A percentile compares a stretch with the other conserved stretches of the same genome.
Evolutionary conservation across 2,113 vertebrate species (phyloP).

Genomic region (Pomatorhinus ruficollis): DNA sequence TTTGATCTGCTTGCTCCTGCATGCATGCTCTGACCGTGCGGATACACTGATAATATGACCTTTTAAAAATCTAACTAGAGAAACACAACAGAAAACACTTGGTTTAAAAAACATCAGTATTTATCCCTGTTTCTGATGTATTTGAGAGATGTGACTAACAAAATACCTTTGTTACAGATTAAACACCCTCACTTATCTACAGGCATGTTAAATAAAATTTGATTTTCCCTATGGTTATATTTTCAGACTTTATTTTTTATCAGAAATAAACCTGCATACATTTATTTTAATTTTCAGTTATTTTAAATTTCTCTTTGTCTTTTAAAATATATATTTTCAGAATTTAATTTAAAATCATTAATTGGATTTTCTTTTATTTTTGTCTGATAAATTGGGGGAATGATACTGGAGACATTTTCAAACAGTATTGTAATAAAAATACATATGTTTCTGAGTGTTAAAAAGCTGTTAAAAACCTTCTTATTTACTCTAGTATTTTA

Average conservation of each 20-base stretch:
- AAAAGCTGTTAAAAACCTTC: background rate
- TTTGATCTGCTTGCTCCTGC: background rate
- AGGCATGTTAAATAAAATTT: background rate
- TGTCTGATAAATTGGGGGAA: background rate
- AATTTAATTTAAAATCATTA: background rate
- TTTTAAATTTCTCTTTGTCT: background rate
- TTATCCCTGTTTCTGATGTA: background rate
- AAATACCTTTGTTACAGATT: background rate
- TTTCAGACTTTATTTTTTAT: background rate
- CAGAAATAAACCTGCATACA: background rate
- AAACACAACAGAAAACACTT: background rate
- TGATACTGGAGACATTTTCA: background rate
- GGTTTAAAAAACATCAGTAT: background rate
- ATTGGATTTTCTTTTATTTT: background rate
- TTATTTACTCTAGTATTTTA: conserved; percentile 15
- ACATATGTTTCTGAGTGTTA: background rate
- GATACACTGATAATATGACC: background rate
- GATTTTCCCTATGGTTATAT: background rate
- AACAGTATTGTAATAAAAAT: background rate
- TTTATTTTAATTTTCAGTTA: background rate
- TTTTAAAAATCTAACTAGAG: background rate
- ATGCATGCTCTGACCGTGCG: background rate
- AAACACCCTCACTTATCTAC: background rate
- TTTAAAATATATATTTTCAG: background rate
- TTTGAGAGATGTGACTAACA: background rate